Conservation (phyloP, 2,888 invertebrate species). For the Lordiphosa fenestrarum region DNA sequence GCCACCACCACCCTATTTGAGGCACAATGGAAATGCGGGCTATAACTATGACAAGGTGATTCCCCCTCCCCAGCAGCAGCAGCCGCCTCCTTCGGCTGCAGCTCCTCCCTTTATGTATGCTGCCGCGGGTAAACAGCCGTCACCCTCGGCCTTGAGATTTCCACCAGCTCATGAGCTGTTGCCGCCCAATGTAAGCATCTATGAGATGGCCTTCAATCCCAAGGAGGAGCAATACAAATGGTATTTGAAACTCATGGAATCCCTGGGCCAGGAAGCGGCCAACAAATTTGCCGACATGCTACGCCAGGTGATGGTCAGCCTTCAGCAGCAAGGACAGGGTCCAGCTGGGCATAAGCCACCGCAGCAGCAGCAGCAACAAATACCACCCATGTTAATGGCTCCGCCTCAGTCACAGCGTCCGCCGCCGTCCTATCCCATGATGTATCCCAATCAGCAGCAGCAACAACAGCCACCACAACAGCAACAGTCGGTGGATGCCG, state of each 20-base stretch:
- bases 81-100: conserved; percentile 38
- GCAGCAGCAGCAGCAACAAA: conserved; percentile 38
- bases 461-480: conserved; percentile 55
- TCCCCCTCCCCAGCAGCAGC: conserved; percentile 48
- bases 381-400: conserved; percentile 37
- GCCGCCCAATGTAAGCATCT: conserved; percentile 82
- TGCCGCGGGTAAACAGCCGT: conserved; percentile 50
- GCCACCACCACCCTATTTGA: conserved; percentile 51
- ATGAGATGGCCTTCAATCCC: conserved; percentile 83
- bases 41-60: conserved; percentile 77
- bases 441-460: conserved; percentile 46
- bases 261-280: conserved; percentile 82
- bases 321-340: conserved; percentile 67
- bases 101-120: conserved; percentile 57
- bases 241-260: conserved; percentile 82
- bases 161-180: conserved; percentile 80
- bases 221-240: conserved; percentile 82
- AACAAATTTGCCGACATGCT: conserved; percentile 82
- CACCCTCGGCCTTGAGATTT: conserved; percentile 63
- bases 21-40: conserved; percentile 55
- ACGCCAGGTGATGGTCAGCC: conserved; percentile 76
- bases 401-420: conserved; percentile 48
- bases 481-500: conserved; percentile 63
- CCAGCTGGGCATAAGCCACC: conserved; percentile 53
- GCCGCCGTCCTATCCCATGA: conserved; percentile 61